Conservation (phyloP, 92 coral and sea anemone genomes). For the Bergia puertoricense region DNA sequence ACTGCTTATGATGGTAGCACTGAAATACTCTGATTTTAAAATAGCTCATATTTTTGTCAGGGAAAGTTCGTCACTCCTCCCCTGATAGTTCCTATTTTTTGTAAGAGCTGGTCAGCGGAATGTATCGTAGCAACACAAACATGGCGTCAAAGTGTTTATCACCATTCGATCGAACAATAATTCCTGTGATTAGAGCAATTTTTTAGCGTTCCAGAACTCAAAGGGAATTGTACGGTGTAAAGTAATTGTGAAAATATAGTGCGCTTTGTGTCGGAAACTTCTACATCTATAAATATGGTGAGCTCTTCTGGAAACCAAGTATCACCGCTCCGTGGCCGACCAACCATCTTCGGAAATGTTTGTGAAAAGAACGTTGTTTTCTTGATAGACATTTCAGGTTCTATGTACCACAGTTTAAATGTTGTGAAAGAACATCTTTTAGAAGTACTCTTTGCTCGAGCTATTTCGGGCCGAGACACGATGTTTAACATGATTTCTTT, state of each 20-base stretch:
- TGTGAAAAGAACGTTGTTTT: conserved; percentile 84
- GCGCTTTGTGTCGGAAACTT: background rate
- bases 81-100: background rate
- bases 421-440: conserved; percentile 88
- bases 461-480: conserved; percentile 80
- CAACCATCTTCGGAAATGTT: conserved; percentile 90
- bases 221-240: conserved; percentile 7
- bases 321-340: conserved; percentile 68
- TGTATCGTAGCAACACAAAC: conserved; percentile 45
- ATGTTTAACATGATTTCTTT: conserved; percentile 95
- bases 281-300: conserved; percentile 55
- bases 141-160: conserved; percentile 42
- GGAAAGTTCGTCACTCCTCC: background rate
- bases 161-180: conserved; percentile 15
- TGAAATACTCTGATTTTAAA: background rate
- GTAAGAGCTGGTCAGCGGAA: conserved; percentile 25
- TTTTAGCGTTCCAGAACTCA: conserved; percentile 21
- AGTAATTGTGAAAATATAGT: background rate
- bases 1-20: too few relatives aligned
- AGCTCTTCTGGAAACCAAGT: conserved; percentile 63
- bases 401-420: conserved; percentile 89
- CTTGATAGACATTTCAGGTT: conserved; percentile 92
- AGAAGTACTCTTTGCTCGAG: conserved; percentile 84
- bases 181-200: background rate
- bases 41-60: background rate